Percentiles rank a stretch among this genome's conserved stretches.
Evolutionary conservation across 2,888 invertebrate genomes (phyloP).

Genomic region (Drosophila cognata): DNA sequence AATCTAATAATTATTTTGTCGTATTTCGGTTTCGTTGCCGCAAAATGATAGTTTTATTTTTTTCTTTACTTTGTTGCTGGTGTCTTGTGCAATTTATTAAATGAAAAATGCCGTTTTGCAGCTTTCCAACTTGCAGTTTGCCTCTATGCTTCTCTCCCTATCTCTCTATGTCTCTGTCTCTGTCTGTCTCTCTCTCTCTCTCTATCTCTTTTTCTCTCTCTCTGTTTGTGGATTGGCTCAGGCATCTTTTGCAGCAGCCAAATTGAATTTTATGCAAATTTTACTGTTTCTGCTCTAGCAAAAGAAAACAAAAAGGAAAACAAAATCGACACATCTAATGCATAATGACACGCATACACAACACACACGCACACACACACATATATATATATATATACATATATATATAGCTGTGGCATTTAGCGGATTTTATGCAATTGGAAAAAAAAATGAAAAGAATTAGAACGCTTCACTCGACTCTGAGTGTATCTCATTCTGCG

Average conservation of each 20-base stretch:
- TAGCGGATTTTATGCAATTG: slow-evolving; percentile 73
- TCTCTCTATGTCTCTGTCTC: not conserved
- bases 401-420: slow-evolving; percentile 20
- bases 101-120: slow-evolving; percentile 82
- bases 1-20: slow-evolving; percentile 24
- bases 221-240: slow-evolving; percentile 44
- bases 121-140: slow-evolving; percentile 78
- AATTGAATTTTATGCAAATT: slow-evolving; percentile 81
- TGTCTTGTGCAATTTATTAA: slow-evolving; percentile 80
- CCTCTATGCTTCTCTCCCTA: slow-evolving; percentile 14
- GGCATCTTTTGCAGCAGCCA: slow-evolving; percentile 69
- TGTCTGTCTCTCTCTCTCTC: not conserved
- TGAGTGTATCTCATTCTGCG: slow-evolving; percentile 23
- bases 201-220: slow-evolving; percentile 5
- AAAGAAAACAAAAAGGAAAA: slow-evolving; percentile 15
- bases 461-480: slow-evolving; percentile 51
- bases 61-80: slow-evolving; percentile 44
- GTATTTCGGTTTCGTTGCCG: slow-evolving; percentile 36
- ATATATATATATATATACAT: slow-evolving; percentile 4
- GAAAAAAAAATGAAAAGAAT: slow-evolving; percentile 38
- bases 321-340: slow-evolving; percentile 76
- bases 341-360: slow-evolving; percentile 67
- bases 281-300: slow-evolving; percentile 67
- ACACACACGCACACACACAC: slow-evolving; percentile 22
- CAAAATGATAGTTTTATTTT: slow-evolving; percentile 33